phyloP scores from a whole-genome alignment of 2,888 invertebrate genomes.

The Lochmaea capreae region DNA sequence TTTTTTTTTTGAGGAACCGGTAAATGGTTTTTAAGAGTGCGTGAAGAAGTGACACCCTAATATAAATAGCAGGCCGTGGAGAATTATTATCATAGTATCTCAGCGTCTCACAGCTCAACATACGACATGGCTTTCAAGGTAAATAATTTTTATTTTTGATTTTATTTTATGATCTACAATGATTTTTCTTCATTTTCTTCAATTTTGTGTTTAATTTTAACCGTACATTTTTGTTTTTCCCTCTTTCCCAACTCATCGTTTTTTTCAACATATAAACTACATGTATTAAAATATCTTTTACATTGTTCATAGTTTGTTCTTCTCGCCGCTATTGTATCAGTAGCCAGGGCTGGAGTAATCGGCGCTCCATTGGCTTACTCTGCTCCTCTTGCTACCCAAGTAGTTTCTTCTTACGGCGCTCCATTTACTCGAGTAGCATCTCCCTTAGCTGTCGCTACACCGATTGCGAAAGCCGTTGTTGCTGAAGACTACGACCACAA shows the following conservation, averaged over 20 bases:
- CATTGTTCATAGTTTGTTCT: constrained; percentile 50
- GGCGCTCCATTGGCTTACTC: constrained; percentile 62
- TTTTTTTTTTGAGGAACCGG: constrained; percentile 38
- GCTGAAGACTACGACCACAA: constrained; percentile 60
- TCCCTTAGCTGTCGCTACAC: constrained; percentile 49
- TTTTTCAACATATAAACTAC: too few species aligned
- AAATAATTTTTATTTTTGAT: constrained; percentile 11
- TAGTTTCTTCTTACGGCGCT: constrained; percentile 18
- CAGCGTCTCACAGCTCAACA: constrained; percentile 16
- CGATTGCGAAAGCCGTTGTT: constrained; percentile 61
- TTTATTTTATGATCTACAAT: neutral
- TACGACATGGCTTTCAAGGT: constrained; percentile 37
- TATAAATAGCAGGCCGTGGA: constrained; percentile 34
- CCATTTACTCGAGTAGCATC: constrained; percentile 21
- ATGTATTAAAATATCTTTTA: neutral
- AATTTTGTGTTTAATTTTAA: too few species aligned
- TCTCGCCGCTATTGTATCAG: constrained; percentile 53
- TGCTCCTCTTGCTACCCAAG: constrained; percentile 61
- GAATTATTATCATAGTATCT: constrained; percentile 20
- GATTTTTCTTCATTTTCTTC: too few species aligned
- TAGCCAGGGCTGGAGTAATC: constrained; percentile 51
- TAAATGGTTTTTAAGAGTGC: constrained; percentile 25
- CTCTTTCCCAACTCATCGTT: too few species aligned
- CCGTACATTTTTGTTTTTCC: too few species aligned
- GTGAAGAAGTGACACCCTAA: constrained; percentile 32